Evolutionary conservation across 1,140 invertebrate genomes (phyloP).

Genomic region (Cydia splendana): DNA sequence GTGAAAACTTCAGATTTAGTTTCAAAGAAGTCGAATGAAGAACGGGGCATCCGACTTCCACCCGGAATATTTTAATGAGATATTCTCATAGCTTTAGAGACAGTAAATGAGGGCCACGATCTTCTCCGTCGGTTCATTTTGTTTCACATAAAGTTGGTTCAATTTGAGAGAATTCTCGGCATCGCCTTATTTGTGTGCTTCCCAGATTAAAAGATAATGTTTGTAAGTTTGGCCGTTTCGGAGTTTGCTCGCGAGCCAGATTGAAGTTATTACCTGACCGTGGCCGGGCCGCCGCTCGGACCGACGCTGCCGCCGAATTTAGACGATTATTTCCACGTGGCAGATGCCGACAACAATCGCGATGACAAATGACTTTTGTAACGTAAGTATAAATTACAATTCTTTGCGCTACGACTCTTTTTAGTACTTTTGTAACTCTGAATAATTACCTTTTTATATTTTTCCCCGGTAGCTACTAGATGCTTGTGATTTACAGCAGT

Average conservation of each 20-base stretch:
- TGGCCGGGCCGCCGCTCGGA: constrained; percentile 45
- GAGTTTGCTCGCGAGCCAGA: constrained; percentile 61
- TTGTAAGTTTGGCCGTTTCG: constrained; percentile 65
- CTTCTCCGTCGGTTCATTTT: constrained; percentile 59
- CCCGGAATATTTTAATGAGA: constrained; percentile 70
- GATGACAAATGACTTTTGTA: constrained; percentile 60
- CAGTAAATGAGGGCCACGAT: constrained; percentile 50
- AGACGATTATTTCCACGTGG: constrained; percentile 62
- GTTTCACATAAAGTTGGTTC: constrained; percentile 55
- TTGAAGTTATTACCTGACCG: constrained; percentile 73
- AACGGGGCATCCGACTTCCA: constrained; percentile 56
- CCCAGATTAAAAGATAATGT: constrained; percentile 69
- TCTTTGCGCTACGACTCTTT: constrained; percentile 36
- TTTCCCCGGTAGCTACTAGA: neutral
- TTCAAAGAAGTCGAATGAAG: constrained; percentile 68
- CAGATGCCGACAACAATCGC: constrained; percentile 69
- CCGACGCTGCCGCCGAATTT: constrained; percentile 63
- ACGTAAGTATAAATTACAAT: constrained; percentile 54
- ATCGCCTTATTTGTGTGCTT: constrained; percentile 58
- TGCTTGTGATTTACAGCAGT: neutral
- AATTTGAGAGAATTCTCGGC: constrained; percentile 50
- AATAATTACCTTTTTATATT: constrained; percentile 30
- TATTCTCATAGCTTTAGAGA: constrained; percentile 65
- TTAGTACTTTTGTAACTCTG: constrained; percentile 28
- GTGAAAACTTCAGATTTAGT: constrained; percentile 70